phyloP scores from a whole-genome alignment of 2,797 vertebrate genomes.

The Sarcophilus harrisii region DNA sequence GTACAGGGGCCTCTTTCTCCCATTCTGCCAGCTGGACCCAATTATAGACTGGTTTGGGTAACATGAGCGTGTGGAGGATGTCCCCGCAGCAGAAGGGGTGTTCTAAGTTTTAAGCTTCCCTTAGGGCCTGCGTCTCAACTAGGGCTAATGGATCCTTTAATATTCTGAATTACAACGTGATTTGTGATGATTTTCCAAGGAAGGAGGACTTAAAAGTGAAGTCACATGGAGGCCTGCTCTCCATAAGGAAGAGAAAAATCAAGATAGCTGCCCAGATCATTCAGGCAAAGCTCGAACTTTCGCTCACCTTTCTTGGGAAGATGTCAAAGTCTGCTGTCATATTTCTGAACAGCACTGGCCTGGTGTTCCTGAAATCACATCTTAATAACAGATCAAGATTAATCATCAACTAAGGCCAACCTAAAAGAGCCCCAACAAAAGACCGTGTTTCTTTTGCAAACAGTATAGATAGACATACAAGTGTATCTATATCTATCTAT shows the following conservation, averaged over 20 bases:
- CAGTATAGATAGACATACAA: background rate
- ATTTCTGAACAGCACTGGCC: slow-evolving; percentile 29
- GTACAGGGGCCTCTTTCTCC: background rate
- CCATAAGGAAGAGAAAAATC: background rate
- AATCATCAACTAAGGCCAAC: background rate
- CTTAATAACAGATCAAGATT: background rate
- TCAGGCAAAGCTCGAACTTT: background rate
- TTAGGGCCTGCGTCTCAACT: slow-evolving; percentile 55
- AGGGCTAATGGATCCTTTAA: slow-evolving; percentile 79
- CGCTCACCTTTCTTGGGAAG: background rate
- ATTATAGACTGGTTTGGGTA: slow-evolving; percentile 69
- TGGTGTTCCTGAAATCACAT: background rate
- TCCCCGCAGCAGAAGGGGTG: background rate
- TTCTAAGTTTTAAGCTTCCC: slow-evolving; percentile 54
- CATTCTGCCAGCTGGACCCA: slow-evolving; percentile 42
- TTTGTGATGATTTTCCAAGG: slow-evolving; percentile 49
- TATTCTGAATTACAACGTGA: slow-evolving; percentile 78
- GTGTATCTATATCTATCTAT: too few species aligned
- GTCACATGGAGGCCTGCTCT: background rate
- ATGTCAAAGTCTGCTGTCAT: background rate
- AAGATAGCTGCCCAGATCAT: background rate
- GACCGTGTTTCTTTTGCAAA: background rate
- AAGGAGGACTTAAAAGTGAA: slow-evolving; percentile 58
- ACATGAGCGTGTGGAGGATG: slow-evolving; percentile 43
- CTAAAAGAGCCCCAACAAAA: slow-evolving; percentile 3